These are phyloP conservation scores for Eristalis tenax DNA, from an alignment of 2,888 invertebrate genomes.

Conservation along the genomic window DNA sequence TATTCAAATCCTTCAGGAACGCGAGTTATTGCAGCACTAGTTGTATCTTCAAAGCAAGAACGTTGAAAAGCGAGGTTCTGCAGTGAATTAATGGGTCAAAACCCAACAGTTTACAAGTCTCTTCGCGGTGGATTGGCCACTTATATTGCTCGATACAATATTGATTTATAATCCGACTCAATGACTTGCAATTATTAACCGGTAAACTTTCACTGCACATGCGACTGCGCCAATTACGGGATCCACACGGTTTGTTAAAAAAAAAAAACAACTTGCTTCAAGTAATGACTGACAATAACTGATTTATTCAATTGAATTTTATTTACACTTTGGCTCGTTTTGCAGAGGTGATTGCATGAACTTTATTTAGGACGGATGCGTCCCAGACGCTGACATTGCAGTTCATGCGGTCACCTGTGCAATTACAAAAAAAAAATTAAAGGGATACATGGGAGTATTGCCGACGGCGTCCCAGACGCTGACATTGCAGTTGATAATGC, in stretches of 20 bases:
- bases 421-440: no score
- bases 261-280: no score
- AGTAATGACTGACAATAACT: no score
- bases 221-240: neutral
- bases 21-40: neutral
- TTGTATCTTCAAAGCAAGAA: neutral
- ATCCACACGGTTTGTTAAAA: no score
- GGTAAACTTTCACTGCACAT: neutral
- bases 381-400: neutral
- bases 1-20: neutral
- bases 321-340: neutral
- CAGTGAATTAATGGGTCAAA: neutral
- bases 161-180: neutral
- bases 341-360: neutral
- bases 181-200: neutral
- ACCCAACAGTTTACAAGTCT: neutral
- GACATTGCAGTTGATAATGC: no score
- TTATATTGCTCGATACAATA: constrained; percentile 1
- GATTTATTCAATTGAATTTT: no score
- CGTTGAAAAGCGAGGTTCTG: neutral
- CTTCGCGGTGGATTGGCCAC: constrained; percentile 1
- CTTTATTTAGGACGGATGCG: neutral
- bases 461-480: no score
- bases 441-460: no score
- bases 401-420: no score